Base-by-base conservation (phyloP, 1,140 invertebrate species). In the Lepeophtheirus salmonis region DNA sequence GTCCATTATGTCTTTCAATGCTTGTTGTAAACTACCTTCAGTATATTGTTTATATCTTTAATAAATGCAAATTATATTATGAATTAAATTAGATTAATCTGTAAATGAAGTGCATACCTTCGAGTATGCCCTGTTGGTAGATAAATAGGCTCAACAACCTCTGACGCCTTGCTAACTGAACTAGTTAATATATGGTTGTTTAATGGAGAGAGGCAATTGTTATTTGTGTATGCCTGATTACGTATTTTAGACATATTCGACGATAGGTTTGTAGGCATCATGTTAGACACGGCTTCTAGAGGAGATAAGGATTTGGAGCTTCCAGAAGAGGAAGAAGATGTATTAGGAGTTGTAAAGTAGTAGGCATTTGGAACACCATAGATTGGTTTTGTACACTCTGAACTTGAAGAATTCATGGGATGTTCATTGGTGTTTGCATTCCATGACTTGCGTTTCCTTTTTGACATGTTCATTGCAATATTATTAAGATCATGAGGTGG, bases 31-130 rank as follows among this genome's bases (percentile, higher is more conserved):
- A 13, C 20, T 61, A 22, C 21, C 49, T 20, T 61, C 59, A n/a
- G 59, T 56, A 22, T 61, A 61, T 50, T 61, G 50, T 25, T 61
- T 61, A 48, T 61, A 61, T 50, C 59, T n/a, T n/a, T 52, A n/a
- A 48, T 2, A 16, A 55, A 26, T 41, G 30, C 6, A 41, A 41
- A 41, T 10, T 10, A 41, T 41, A n/a, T 41, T 41, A 10, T 41
- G 30, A n/a, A n/a, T n/a, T n/a, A n/a, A n/a, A n/a, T n/a, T n/a
- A n/a, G n/a, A n/a, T n/a, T n/a, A n/a, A n/a, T n/a, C n/a, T n/a
- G n/a, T n/a, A n/a, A n/a, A n/a, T n/a, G n/a, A n/a, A n/a, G n/a
- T n/a, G n/a, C n/a, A n/a, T 41, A 41, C 30, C 30, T 41, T 41
- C 30, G 30, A n/a, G n/a, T 41, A 10, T 41, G 30, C n/a, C 30